These are phyloP conservation scores for Saccostrea cuccullata DNA, from an alignment of 1,140 invertebrate species.

Conservation along the genomic window DNA sequence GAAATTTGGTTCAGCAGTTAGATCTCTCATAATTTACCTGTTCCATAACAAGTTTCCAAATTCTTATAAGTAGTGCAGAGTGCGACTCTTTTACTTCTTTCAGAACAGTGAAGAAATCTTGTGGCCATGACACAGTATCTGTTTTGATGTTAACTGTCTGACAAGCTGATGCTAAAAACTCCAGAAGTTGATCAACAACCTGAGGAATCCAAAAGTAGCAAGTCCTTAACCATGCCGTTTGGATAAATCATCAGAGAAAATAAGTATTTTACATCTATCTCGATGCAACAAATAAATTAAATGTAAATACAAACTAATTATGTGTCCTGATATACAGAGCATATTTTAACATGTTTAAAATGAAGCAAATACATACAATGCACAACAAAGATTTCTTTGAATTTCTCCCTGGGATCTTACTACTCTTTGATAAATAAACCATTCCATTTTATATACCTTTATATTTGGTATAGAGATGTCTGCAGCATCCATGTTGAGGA, in stretches of 20 bases:
- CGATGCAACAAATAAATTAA: too few relatives aligned
- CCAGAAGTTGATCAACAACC: neutral
- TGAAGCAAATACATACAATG: neutral
- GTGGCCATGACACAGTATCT: constrained; percentile 3
- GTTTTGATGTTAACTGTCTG: neutral
- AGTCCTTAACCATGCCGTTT: neutral
- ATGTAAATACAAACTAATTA: too few relatives aligned
- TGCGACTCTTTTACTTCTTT: neutral
- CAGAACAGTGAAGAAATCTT: neutral
- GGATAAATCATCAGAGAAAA: too few relatives aligned
- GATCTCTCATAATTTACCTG: neutral
- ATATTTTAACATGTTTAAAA: neutral
- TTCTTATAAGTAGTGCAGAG: neutral
- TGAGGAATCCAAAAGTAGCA: neutral
- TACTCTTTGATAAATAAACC: too few relatives aligned
- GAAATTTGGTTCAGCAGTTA: too few relatives aligned
- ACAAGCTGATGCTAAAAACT: neutral
- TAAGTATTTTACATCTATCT: too few relatives aligned
- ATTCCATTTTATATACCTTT: neutral
- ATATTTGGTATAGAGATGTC: neutral
- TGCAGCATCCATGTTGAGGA: neutral
- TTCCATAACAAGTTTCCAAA: neutral
- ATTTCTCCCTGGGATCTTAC: too few relatives aligned
- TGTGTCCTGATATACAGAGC: too few relatives aligned
- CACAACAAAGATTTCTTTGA: too few relatives aligned